Percentiles rank a stretch among this genome's conserved stretches.
phyloP scores from a whole-genome alignment of 2,888 invertebrate genomes.

The Zaprionus lineosus region DNA sequence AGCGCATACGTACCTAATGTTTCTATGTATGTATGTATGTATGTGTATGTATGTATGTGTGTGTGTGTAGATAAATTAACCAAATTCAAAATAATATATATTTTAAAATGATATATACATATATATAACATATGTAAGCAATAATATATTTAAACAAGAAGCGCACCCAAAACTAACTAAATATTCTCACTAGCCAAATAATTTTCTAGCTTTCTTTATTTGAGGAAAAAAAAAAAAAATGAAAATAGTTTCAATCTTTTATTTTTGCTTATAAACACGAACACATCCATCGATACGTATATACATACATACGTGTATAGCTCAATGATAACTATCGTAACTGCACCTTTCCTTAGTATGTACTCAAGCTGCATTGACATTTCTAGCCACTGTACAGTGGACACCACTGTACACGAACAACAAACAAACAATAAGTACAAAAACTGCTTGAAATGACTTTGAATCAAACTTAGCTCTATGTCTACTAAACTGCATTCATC shows the following conservation, averaged over 20 bases:
- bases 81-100: too few species aligned
- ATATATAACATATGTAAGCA: neutral
- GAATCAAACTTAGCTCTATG: slow-evolving; percentile 67
- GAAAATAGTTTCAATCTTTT: slow-evolving; percentile 21
- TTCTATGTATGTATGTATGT: slow-evolving; percentile 41
- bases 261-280: slow-evolving; percentile 8
- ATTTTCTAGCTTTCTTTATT: slow-evolving; percentile 5
- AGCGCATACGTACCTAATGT: slow-evolving; percentile 45
- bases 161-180: slow-evolving; percentile 42
- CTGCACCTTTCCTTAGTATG: slow-evolving; percentile 75
- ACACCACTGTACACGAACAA: slow-evolving; percentile 43
- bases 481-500: slow-evolving; percentile 63
- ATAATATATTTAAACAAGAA: slow-evolving; percentile 18
- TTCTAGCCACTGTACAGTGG: slow-evolving; percentile 54
- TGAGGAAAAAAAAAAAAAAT: too few species aligned
- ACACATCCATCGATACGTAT: slow-evolving; percentile 19
- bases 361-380: slow-evolving; percentile 70
- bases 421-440: slow-evolving; percentile 34
- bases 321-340: slow-evolving; percentile 43
- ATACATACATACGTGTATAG: slow-evolving; percentile 17
- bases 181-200: slow-evolving; percentile 26
- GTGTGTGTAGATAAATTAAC: slow-evolving; percentile 6
- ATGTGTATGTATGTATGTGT: slow-evolving; percentile 17
- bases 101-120: too few species aligned
- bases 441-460: slow-evolving; percentile 64